Evolutionary conservation across 2,113 vertebrate genomes (phyloP).

Genomic region (Psephotus haematonotus): DNA sequence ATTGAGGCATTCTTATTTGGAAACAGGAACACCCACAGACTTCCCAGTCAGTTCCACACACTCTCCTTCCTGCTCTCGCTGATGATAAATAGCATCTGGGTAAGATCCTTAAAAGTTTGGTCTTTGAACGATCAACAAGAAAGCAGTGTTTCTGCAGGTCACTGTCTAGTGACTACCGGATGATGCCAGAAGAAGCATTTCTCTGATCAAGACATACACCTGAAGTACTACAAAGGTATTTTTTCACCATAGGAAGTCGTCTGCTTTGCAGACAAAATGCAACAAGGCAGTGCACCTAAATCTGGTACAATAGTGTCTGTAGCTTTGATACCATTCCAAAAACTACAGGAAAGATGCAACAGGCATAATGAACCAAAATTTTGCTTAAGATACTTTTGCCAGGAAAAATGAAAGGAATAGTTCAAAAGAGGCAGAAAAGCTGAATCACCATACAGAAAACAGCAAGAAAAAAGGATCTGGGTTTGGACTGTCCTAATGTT

Average conservation of each 20-base stretch:
- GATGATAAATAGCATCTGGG: background rate
- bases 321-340: background rate
- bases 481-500: background rate
- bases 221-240: background rate
- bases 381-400: background rate
- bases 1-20: background rate
- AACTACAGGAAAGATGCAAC: background rate
- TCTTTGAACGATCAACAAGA: background rate
- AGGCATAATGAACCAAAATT: background rate
- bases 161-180: background rate
- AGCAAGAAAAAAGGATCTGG: background rate
- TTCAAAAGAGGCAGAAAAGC: background rate
- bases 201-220: background rate
- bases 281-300: background rate
- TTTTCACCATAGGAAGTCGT: background rate
- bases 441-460: background rate
- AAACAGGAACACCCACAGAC: background rate
- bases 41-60: background rate
- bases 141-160: background rate
- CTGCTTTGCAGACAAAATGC: background rate
- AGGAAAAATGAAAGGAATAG: background rate
- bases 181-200: background rate
- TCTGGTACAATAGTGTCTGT: background rate
- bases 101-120: background rate
- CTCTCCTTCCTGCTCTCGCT: background rate